Evolutionary conservation across 2,888 invertebrate species (phyloP).

Genomic region (Tenthredo mesomela): DNA sequence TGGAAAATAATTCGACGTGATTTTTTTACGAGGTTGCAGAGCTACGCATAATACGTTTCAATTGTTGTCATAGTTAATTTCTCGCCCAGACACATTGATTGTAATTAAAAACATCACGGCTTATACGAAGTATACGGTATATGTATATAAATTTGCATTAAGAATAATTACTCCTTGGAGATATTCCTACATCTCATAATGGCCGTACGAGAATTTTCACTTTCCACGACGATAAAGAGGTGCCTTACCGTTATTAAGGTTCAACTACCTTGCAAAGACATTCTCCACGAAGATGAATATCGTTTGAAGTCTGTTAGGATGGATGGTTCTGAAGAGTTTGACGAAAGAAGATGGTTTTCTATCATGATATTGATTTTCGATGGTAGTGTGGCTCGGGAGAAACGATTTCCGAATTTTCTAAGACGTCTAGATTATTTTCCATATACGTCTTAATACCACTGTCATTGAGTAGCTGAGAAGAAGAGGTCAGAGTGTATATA

Average conservation of each 20-base stretch:
- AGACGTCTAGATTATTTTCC: slow-evolving; percentile 55
- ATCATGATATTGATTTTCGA: slow-evolving; percentile 60
- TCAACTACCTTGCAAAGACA: not conserved
- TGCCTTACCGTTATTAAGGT: slow-evolving; percentile 29
- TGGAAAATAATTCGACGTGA: not conserved
- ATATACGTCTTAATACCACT: slow-evolving; percentile 55
- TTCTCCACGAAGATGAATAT: not conserved
- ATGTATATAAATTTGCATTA: slow-evolving; percentile 9
- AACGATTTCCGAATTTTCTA: slow-evolving; percentile 2
- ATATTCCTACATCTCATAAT: slow-evolving; percentile 1
- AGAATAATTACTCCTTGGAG: slow-evolving; percentile 42
- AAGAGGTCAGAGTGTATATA: slow-evolving; percentile 3
- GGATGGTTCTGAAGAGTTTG: not conserved
- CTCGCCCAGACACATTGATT: not conserved
- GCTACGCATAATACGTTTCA: not conserved
- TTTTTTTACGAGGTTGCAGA: not conserved
- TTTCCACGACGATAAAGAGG: slow-evolving; percentile 48
- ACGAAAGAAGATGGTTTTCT: slow-evolving; percentile 57
- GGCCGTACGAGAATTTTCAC: slow-evolving; percentile 50
- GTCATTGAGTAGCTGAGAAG: not conserved
- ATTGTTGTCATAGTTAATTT: not conserved
- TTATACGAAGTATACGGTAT: not conserved
- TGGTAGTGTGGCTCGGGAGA: slow-evolving; percentile 15
- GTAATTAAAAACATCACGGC: not conserved
- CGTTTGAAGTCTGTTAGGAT: not conserved